Base-by-base conservation (phyloP, 2,797 vertebrate species). In the Aeoliscus strigatus region DNA sequence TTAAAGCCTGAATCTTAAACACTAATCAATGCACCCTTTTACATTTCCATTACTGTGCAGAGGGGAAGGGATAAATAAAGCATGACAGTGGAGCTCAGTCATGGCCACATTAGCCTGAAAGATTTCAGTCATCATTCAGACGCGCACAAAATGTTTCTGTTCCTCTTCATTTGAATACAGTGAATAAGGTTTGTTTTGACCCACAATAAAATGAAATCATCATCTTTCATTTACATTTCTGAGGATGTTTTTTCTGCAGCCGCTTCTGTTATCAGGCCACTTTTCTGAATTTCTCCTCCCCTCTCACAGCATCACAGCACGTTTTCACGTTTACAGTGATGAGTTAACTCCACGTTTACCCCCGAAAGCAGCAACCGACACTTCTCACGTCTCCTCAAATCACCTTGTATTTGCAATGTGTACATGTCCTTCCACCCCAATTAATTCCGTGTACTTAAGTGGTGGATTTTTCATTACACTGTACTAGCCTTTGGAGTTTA, bases 1-100 rank as follows among this genome's bases (percentile, higher is more conserved):
- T 86, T 84, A 86, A 83, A 79, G 71, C 65, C 80, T 74, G 70
- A 86, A 83, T 76, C 75, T 83, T 86, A 87, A 87, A 81, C 81
- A 80, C 80, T 84, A 86, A 89, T 89, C 84, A 88, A 86, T 88
- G 81, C 63, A 44, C 50, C 71, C 81, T 83, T 88, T 87, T 84
- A 85, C 85, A 84, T 87, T 86, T 85, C 84, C 80, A 87, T 89
- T 85, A 87, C 79, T 79, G 56, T 71, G 59, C 68, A 73, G 58
- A 69, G 56, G 71, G 70, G 85, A 82, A 67, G 49, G 58, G 65
- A 85, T 83, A 79, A 85, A 77, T 78, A 75, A 82, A 79, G 64
- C 49, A 70, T 78, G 79, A 69, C 70, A 66, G 45, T 60, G 67
- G 65, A 66, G 66, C 60, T 66, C 67, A 51, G 44, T 27, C 51